Evolutionary conservation across 2,113 vertebrate species (phyloP), one percentile per base, ranked within the genome.

Genomic region (Melanerpes formicivorus): DNA sequence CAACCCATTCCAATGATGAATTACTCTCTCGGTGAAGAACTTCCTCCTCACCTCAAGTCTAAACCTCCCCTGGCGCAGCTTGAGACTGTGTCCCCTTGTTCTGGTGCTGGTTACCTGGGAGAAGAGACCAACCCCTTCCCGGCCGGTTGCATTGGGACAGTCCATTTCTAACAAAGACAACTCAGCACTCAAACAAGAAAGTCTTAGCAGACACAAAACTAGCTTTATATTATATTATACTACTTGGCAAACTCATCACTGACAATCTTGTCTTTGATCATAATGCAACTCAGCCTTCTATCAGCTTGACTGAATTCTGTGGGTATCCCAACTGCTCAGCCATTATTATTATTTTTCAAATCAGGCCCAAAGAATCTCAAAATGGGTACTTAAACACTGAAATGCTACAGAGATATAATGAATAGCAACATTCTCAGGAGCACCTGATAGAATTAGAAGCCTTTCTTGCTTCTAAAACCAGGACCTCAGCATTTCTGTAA

Each of bases 361-460:
- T 92, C 93, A 93, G 84, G 55, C 23, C 62, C 30, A 62, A 92
- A 92, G 72, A 87, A 90, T 65, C 75, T 89, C n/a, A 80, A 92
- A 92, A 90, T 58, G 44, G 65, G 65, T 70, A 90, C 73, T 93
- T 83, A 80, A 84, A 46, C 52, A 30, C 29, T 6, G 18, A 91
- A 95, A 80, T 0, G 17, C 29, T 65, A 27, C 82, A 78, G 58
- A 75, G 54, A 7, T 37, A 44, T 67, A 91, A 89, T 3, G 3
- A 75, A 91, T 19, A 76, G n/a, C 4, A 4, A 80, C 91, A 83
- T 80, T 94, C 54, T 60, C 60, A 37, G 74, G 30, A 92, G 34
- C 19, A 74, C 40, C n/a, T 14, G 71, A 82, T 50, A 44, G 66
- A 82, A 87, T 84, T 82, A 77, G 81, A 77, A 88, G 29, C 11